These are phyloP conservation scores for Sylvia borin DNA, from an alignment of 2,797 vertebrate species.

Conservation along the genomic window DNA sequence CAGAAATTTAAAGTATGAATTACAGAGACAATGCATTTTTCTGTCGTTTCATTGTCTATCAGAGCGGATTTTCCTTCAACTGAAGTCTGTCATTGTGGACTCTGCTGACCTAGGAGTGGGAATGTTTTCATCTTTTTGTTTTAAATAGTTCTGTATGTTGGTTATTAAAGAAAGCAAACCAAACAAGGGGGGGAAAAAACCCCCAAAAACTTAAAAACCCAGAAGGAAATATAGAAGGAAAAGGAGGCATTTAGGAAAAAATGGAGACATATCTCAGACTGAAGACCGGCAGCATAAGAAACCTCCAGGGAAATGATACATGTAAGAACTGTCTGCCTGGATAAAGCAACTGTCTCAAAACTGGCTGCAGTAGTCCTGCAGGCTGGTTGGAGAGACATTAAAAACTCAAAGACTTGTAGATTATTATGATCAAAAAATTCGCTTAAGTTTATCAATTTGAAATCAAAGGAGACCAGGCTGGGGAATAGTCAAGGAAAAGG, in stretches of 20 bases:
- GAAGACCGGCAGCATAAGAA: neutral
- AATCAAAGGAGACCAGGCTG: neutral
- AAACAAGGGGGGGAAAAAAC: neutral
- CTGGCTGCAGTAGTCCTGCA: neutral
- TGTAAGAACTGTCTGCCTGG: slow-evolving; percentile 27
- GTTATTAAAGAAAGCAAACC: neutral
- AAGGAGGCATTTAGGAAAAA: neutral
- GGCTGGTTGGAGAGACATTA: neutral
- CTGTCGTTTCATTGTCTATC: neutral
- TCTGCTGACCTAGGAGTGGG: neutral
- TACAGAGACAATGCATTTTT: neutral
- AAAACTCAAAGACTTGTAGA: neutral
- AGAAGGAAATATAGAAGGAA: neutral
- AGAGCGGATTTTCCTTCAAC: neutral
- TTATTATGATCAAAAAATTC: neutral
- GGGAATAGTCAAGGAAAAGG: neutral
- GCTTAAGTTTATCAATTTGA: neutral
- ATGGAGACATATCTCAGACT: neutral
- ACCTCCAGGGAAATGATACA: neutral
- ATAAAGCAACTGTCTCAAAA: slow-evolving; percentile 19
- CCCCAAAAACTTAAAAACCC: neutral
- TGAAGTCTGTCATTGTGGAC: neutral
- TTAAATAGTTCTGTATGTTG: neutral
- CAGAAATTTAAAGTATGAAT: neutral
- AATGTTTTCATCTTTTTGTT: neutral